Evolutionary conservation across 2,888 invertebrate species (phyloP), one percentile per base, ranked within the genome.

Genomic region (Philereme vetulata): DNA sequence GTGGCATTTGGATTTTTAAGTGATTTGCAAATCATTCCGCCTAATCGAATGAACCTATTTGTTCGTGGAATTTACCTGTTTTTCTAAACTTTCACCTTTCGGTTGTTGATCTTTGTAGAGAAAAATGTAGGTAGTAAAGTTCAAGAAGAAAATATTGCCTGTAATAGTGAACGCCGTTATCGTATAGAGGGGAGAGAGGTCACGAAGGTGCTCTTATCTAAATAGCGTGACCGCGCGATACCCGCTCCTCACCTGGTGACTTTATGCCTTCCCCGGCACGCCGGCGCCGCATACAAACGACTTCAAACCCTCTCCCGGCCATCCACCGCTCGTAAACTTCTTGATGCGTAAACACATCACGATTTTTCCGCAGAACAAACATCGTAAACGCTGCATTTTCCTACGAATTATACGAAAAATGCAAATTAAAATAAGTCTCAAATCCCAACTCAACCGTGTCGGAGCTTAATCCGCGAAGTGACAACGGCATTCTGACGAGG

Each of bases 401-500:
- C 76, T 75, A 72, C 72, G 79, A 85, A 85, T 85, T 82, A 79
- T 77, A 80, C 78, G 84, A 86, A 88, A 90, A 87, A 86, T 85
- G 85, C 87, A 90, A 91, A 90, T 92, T 90, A 90, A 90, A 92
- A 91, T 90, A 92, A 91, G 88, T 91, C 85, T 85, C 81, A 88
- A 90, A 90, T 89, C 85, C 81, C 88, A 90, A 90, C 89, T 90
- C 89, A 88, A 88, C 90, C 91, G 91, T 90, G 91, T 89, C 88
- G 86, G 84, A 81, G 90, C 90, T 91, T 91, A 92, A 91, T 91
- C 91, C 90, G 80, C 90, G 91, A 90, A 91, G 92, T 90, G 92
- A 92, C 92, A 91, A 91, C 92, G 90, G 91, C 89, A 91, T 92
- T 91, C 91, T 91, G 91, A 89, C 90, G 91, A 91, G 92, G 92